Base-by-base conservation (phyloP, 2,113 vertebrate genomes). In the Marmota monax region DNA sequence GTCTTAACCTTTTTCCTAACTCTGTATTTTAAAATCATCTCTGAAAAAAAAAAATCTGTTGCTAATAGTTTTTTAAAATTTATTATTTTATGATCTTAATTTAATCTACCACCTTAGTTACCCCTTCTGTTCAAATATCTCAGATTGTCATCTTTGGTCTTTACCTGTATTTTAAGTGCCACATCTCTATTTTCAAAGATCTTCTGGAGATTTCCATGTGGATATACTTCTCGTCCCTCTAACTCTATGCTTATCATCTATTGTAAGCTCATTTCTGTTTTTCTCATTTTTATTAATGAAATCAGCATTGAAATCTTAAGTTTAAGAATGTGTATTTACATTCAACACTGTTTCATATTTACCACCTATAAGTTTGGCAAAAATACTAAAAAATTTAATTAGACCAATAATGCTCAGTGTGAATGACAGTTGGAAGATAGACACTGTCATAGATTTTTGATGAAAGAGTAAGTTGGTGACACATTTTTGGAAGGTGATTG, bases 1-100 rank as follows among this genome's bases (percentile, higher is more conserved):
- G 56, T 91, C 32, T 94, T 69, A 58, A 63, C 22, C 48, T 86
- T 87, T 45, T 93, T 51, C 22, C 25, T 72, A 84, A 91, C 56
- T 63, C 16, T 5, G 17, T 72, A 4, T 92, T 61, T 80, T n/a
- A 39, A 14, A 78, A 34, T 78, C 48, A 87, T 80, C 25, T 39
- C 9, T 69, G 48, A 63, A 76, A 88, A 65, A 20, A 77, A 20
- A 58, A 63, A 61, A 25, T 76, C 29, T 65, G 25, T 93, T 84
- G n/a, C 48, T 89, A 48, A 4, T 80, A 53, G 42, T 80, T 88
- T 69, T 61, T 51, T 51, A 18, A 27, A 70, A 63, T 90, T 83
- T 69, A 5, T n/a, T 76, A 56, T 92, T 92, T 88, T 84, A 34
- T 92, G 48, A 70, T 63, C 10, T 58, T 80, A 61, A 76, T 76